phyloP scores from a whole-genome alignment of 2,797 vertebrate genomes.

The Pangasius djambal region DNA sequence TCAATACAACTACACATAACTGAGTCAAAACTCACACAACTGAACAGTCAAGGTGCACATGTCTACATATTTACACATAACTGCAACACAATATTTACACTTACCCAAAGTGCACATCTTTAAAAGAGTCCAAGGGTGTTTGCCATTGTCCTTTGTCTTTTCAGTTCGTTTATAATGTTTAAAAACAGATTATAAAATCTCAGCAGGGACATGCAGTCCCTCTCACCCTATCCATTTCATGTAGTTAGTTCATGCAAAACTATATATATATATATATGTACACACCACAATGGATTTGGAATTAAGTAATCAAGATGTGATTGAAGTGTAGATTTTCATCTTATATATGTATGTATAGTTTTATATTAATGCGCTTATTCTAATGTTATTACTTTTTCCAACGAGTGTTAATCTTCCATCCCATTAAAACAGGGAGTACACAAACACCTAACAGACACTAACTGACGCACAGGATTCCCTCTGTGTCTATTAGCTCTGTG shows the following conservation, averaged over 20 bases:
- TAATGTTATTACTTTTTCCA: too few relatives aligned
- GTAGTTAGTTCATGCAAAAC: background rate
- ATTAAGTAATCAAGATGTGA: too few relatives aligned
- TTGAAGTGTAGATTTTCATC: too few relatives aligned
- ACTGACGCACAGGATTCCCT: too few relatives aligned
- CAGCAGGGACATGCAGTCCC: background rate
- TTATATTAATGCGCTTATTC: background rate
- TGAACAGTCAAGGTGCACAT: background rate
- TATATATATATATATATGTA: too few relatives aligned
- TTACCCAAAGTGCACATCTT: background rate
- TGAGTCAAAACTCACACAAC: background rate
- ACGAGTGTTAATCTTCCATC: too few relatives aligned
- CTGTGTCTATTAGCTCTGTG: background rate
- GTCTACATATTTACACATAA: background rate
- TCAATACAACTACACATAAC: background rate
- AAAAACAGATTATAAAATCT: background rate
- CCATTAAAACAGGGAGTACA: too few relatives aligned
- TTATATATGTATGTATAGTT: too few relatives aligned
- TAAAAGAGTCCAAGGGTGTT: background rate
- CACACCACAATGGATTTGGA: too few relatives aligned
- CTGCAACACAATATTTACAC: background rate
- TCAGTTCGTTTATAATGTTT: background rate
- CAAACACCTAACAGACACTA: too few relatives aligned
- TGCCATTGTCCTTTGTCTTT: background rate
- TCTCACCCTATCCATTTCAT: background rate